Conservation (phyloP, 2,888 invertebrate species). For the Dermolepida albohirtum region DNA sequence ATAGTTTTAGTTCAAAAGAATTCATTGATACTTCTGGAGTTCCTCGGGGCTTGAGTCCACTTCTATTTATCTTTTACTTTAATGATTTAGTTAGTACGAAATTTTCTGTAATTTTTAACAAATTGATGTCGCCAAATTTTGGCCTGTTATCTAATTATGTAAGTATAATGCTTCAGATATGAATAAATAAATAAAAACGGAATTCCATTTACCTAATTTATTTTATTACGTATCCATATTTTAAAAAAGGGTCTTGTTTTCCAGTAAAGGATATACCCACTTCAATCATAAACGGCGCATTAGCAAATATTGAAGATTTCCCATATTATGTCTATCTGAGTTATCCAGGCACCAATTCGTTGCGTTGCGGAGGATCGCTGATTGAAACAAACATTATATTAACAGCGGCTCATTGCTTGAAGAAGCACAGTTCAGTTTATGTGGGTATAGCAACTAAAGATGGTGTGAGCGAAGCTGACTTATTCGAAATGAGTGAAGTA, state of each 20-base stretch:
- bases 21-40: too few species aligned
- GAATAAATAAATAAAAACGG: too few species aligned
- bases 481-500: neutral
- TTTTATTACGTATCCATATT: too few species aligned
- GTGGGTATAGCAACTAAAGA: neutral
- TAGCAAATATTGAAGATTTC: constrained; percentile 7
- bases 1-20: too few species aligned
- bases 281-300: constrained; percentile 2
- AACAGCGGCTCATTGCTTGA: constrained; percentile 16
- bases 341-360: neutral
- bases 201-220: too few species aligned
- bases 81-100: too few species aligned
- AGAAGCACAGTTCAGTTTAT: neutral
- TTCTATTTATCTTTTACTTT: too few species aligned
- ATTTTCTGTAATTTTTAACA: too few species aligned
- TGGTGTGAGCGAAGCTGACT: neutral
- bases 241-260: neutral
- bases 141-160: too few species aligned
- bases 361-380: neutral
- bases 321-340: constrained; percentile 11
- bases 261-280: neutral
- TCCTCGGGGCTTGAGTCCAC: too few species aligned
- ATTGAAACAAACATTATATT: neutral
- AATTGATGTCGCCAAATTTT: too few species aligned
- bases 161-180: too few species aligned